A percentile compares a stretch with the other conserved stretches of the same genome.
These are phyloP conservation scores for Corvus hawaiiensis DNA, from an alignment of 2,113 vertebrate species.

Conservation along the genomic window DNA sequence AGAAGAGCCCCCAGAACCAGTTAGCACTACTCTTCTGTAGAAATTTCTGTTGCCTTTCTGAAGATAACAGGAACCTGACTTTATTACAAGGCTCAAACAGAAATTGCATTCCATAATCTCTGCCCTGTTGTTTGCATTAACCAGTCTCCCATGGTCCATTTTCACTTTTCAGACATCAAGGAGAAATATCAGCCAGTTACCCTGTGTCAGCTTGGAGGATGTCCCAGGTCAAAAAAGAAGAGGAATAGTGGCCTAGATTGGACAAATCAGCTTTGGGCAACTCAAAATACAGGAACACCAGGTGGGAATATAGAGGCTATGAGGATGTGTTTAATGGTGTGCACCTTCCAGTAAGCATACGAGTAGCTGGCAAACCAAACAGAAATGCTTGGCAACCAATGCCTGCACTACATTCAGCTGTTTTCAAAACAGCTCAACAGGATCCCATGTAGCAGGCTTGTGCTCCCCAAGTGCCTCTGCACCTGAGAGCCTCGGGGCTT, in stretches of 20 bases:
- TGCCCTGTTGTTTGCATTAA: neutral
- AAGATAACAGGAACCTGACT: neutral
- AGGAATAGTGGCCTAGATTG: neutral
- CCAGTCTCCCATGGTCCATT: neutral
- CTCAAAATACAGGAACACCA: neutral
- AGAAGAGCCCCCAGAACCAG: neutral
- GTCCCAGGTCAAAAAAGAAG: neutral
- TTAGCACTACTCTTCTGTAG: neutral
- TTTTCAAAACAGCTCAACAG: neutral
- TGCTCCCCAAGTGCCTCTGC: neutral
- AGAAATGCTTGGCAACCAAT: neutral
- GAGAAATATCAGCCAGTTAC: neutral
- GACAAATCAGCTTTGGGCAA: neutral
- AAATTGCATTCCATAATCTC: neutral
- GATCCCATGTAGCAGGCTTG: too few species aligned
- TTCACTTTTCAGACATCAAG: neutral
- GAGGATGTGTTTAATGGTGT: neutral
- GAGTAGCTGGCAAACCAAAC: neutral
- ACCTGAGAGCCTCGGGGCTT: neutral
- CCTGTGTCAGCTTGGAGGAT: neutral
- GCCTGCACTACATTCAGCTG: neutral
- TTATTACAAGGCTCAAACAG: neutral
- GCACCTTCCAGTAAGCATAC: rapidly evolving
- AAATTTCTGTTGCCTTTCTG: neutral
- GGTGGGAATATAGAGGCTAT: neutral